Percentiles rank a stretch among this genome's conserved stretches.
Conservation (phyloP, 2,797 vertebrate species). For the Microhierax caerulescens region DNA sequence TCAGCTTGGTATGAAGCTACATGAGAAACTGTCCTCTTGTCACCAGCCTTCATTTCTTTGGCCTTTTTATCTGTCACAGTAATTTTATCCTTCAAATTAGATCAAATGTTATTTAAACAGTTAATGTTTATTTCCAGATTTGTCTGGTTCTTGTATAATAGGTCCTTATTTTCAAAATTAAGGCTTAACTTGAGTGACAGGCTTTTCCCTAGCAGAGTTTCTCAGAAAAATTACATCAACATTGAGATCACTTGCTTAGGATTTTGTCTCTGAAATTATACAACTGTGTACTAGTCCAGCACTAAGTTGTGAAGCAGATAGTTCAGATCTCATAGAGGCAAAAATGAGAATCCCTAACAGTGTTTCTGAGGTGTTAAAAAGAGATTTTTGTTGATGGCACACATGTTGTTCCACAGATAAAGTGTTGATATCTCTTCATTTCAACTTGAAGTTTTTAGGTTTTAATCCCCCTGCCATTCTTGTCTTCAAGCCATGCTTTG, state of each 20-base stretch:
- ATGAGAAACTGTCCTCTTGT: background rate
- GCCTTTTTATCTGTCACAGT: background rate
- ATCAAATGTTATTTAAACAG: background rate
- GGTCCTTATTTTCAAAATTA: background rate
- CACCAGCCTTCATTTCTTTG: background rate
- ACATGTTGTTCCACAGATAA: slow-evolving; percentile 18
- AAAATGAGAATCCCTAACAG: slow-evolving; percentile 47
- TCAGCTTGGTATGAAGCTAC: background rate
- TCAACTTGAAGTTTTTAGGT: background rate
- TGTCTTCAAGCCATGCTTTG: background rate
- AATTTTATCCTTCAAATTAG: background rate
- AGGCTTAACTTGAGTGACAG: background rate
- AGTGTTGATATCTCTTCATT: slow-evolving; percentile 21
- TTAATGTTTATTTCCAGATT: background rate
- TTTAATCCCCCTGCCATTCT: background rate
- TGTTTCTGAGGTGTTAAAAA: slow-evolving; percentile 52
- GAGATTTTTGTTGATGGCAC: slow-evolving; percentile 22
- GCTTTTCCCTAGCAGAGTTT: background rate
- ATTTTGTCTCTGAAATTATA: slow-evolving; percentile 45
- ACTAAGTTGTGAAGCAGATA: slow-evolving; percentile 41
- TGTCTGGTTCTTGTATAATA: background rate
- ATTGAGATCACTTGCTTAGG: background rate
- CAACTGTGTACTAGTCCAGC: background rate
- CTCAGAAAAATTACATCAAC: slow-evolving; percentile 10
- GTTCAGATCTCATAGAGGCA: background rate